Evolutionary conservation across 2,888 invertebrate genomes (phyloP).

Genomic region (Aromia moschata): DNA sequence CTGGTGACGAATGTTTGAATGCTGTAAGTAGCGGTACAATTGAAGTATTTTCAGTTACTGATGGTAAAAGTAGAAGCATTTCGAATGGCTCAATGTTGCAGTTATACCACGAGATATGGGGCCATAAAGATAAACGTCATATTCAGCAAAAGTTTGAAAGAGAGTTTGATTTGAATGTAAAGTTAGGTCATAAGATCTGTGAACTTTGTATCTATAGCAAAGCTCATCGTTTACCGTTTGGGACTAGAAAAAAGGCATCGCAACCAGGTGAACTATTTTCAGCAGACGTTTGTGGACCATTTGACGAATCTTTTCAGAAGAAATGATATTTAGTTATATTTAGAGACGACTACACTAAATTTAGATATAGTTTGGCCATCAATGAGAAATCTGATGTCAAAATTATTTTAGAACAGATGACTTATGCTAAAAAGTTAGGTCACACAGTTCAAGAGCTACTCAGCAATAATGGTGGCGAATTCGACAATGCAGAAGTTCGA

Average conservation of each 20-base stretch:
- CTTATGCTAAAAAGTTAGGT: constrained; percentile 47
- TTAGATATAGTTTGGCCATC: constrained; percentile 42
- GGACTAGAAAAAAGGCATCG: constrained; percentile 30
- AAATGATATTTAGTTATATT: constrained; percentile 18
- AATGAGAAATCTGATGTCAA: constrained; percentile 46
- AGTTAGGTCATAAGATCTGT: constrained; percentile 8
- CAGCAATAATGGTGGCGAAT: constrained; percentile 46
- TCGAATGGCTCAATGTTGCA: constrained; percentile 17
- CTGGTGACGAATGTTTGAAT: constrained; percentile 37
- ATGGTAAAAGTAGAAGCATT: constrained; percentile 25
- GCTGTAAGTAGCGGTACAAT: constrained; percentile 18
- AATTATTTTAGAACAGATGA: too few relatives aligned
- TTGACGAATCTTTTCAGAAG: constrained; percentile 35
- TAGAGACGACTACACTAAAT: constrained; percentile 28
- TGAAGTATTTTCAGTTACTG: too few relatives aligned
- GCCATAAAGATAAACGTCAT: constrained; percentile 38
- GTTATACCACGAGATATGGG: constrained; percentile 45
- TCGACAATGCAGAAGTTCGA: constrained; percentile 42
- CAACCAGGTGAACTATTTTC: constrained; percentile 47
- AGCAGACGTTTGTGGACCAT: constrained; percentile 47
- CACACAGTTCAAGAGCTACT: background rate
- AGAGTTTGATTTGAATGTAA: constrained; percentile 45
- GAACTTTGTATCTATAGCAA: constrained; percentile 23
- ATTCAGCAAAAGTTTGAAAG: constrained; percentile 46
- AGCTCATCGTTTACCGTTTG: constrained; percentile 45